Evolutionary conservation across 2,113 vertebrate genomes (phyloP), one percentile per base, ranked within the genome.

Genomic region (Colinus virginianus): DNA sequence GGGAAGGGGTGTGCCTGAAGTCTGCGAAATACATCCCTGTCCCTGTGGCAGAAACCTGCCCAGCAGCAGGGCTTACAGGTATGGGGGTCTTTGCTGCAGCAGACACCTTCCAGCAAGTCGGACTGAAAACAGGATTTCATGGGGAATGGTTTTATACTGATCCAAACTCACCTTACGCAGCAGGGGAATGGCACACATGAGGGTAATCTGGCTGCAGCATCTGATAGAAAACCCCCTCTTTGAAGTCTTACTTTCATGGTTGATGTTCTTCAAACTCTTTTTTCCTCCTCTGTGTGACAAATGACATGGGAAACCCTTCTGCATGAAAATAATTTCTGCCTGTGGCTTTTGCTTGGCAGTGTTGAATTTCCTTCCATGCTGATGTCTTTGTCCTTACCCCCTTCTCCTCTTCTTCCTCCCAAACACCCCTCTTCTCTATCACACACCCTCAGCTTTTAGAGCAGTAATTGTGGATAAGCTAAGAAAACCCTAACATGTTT

Each of bases 341-440:
- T 78, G 71, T 87, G 82, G 76, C 87, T 94, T 95, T 92, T 72
- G 61, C 78, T 92, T 91, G 90, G 64, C 84, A 95, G n/a, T 18
- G 78, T 42, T 83, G 87, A 85, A 87, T 94, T 95, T 93, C 87
- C 69, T 91, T 91, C 82, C 61, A 83, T 93, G 61, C 87, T 95
- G 91, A 94, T 94, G 92, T 89, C 87, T 93, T 92, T 92, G 82
- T 92, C 82, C 83, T 89, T 81, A 40, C 53, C 81, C 53, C 17
- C 51, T 90, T 88, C 92, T 90, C 53, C 28, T 62, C 76, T 85
- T 30, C 68, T 93, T 61, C 87, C 87, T 78, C 90, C 94, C 82
- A n/a, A n/a, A 90, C 96, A 74, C 81, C 64, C 61, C 91, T 92
- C 81, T 87, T 89, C 53, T 64, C 87, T 69, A 67, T 77, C 11